These are phyloP conservation scores for Pipistrellus pygmaeus DNA, from an alignment of 2,797 vertebrate genomes.

Conservation along the genomic window DNA sequence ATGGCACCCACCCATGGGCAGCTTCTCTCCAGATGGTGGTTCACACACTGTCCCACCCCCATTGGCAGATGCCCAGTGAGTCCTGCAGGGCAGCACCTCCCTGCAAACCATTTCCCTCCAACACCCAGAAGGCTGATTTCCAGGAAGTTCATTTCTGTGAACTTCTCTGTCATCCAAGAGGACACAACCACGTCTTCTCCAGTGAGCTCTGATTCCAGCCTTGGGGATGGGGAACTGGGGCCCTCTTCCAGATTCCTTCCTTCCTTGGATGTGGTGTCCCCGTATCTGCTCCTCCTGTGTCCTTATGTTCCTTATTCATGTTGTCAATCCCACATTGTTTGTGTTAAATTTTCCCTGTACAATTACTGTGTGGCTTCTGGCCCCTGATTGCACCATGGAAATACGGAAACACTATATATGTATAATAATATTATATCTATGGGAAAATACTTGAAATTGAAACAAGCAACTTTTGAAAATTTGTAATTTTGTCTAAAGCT, in stretches of 20 bases:
- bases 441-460: constrained; percentile 7
- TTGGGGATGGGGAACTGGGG: rapidly evolving
- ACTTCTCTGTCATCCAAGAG: not conserved
- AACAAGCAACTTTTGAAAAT: not conserved
- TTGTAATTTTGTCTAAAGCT: not conserved
- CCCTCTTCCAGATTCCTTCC: not conserved
- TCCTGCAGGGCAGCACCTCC: not conserved
- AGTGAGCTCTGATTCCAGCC: not conserved
- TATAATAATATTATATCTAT: not conserved
- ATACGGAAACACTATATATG: not conserved
- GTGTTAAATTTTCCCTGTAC: not conserved
- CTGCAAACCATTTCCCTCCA: not conserved
- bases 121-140: not conserved
- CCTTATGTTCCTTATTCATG: not conserved
- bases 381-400: not conserved
- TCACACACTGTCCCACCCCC: not conserved
- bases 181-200: not conserved
- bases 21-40: not conserved
- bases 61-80: not conserved
- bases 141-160: not conserved
- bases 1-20: not conserved
- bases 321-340: not conserved
- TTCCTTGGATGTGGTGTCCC: not conserved
- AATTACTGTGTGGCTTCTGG: not conserved
- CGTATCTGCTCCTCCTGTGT: not conserved